phyloP scores from a whole-genome alignment of 2,113 vertebrate genomes.

The Mixornis gularis region DNA sequence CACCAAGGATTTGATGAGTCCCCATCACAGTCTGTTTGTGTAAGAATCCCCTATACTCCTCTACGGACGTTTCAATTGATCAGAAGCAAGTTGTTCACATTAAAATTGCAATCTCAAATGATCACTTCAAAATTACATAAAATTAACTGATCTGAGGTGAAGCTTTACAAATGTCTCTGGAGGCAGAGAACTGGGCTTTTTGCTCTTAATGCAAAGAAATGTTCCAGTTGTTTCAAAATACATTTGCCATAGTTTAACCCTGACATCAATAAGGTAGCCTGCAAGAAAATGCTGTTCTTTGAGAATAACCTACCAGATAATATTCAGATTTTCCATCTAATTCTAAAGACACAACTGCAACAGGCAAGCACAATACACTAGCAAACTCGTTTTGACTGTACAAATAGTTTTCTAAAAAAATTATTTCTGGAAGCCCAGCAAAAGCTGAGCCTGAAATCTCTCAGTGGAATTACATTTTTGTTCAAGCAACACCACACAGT shows the following conservation, averaged over 20 bases:
- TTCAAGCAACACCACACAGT: not conserved
- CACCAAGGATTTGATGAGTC: not conserved
- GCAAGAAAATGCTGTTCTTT: not conserved
- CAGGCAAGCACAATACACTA: accelerated
- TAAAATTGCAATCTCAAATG: not conserved
- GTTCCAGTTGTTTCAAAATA: not conserved
- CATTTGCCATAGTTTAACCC: not conserved
- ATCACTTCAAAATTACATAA: not conserved
- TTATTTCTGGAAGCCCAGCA: not conserved
- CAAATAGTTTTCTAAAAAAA: not conserved
- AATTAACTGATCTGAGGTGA: not conserved
- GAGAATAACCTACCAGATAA: not conserved
- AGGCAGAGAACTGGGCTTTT: not conserved
- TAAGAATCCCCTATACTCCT: not conserved
- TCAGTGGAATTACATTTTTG: not conserved
- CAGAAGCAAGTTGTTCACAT: not conserved
- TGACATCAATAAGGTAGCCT: not conserved
- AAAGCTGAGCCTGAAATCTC: not conserved
- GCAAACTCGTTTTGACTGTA: not conserved
- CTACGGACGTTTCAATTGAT: not conserved
- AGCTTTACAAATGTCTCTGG: not conserved
- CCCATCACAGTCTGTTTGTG: not conserved
- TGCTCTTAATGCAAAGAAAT: not conserved
- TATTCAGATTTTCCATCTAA: not conserved
- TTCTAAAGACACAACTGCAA: not conserved